Conservation (phyloP, 2,113 vertebrate species). For the Neolamprologus variostigma region DNA sequence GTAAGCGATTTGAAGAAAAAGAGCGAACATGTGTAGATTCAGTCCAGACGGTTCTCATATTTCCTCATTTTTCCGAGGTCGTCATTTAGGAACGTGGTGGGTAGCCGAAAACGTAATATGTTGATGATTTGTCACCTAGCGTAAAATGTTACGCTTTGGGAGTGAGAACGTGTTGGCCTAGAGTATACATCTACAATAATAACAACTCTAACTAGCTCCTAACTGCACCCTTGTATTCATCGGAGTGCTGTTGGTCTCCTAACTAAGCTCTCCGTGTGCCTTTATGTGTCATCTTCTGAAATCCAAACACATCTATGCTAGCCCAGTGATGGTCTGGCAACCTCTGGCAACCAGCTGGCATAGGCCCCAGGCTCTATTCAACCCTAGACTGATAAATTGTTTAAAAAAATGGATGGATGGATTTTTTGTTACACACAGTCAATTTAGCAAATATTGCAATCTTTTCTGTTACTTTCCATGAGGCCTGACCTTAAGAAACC, state of each 20-base stretch:
- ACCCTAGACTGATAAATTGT: not conserved
- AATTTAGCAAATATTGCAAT: not conserved
- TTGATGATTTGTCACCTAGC: too few species aligned
- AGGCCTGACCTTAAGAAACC: slow-evolving; percentile 16
- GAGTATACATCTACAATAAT: not conserved
- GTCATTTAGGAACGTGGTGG: too few species aligned
- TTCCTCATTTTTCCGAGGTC: too few species aligned
- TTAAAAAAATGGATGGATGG: not conserved
- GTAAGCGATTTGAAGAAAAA: too few species aligned
- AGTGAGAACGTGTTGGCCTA: too few species aligned
- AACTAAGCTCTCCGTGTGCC: not conserved
- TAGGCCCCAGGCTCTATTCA: not conserved
- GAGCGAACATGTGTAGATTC: fast-evolving
- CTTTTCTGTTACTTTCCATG: not conserved
- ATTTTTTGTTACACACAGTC: not conserved
- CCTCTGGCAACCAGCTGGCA: not conserved
- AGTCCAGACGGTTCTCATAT: too few species aligned
- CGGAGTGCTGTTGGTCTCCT: not conserved
- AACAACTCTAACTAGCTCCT: not conserved
- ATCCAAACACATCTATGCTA: not conserved
- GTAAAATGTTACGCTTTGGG: too few species aligned
- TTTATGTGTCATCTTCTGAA: not conserved
- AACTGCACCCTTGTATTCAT: not conserved
- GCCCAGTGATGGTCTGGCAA: not conserved
- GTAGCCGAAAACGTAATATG: too few species aligned